phyloP scores from a whole-genome alignment of 30 jellyfish, hydroid and myxozoan genomes.

The Cassiopea andromeda region DNA sequence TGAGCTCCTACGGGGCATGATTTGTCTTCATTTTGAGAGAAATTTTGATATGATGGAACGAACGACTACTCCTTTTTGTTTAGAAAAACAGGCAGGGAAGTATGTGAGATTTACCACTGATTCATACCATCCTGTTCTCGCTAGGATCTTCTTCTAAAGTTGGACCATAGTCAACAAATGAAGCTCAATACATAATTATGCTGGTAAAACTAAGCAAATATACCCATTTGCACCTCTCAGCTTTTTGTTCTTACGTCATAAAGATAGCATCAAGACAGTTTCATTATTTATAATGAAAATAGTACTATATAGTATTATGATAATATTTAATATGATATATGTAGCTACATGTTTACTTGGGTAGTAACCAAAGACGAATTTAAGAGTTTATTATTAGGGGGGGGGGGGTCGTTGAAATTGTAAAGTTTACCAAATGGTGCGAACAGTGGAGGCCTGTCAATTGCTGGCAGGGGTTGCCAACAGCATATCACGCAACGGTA shows the following conservation, averaged over 20 bases:
- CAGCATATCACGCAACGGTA: no score
- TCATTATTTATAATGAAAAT: slow-evolving; percentile 36
- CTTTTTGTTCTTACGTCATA: slow-evolving; percentile 50
- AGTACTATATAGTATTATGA: no score
- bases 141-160: slow-evolving; percentile 45
- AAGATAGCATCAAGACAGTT: slow-evolving; percentile 38
- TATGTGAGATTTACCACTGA: slow-evolving; percentile 58
- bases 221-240: slow-evolving; percentile 59
- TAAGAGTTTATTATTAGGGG: no score
- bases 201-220: slow-evolving; percentile 56
- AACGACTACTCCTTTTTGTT: slow-evolving; percentile 46
- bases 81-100: slow-evolving; percentile 59
- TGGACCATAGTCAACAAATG: slow-evolving; percentile 44
- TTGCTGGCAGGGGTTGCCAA: no score
- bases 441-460: no score
- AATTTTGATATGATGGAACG: slow-evolving; percentile 40
- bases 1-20: slow-evolving; percentile 57
- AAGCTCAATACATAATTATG: slow-evolving; percentile 56
- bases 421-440: no score
- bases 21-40: slow-evolving; percentile 43
- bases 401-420: no score
- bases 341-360: no score
- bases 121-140: slow-evolving; percentile 60
- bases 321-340: no score
- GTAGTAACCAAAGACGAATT: no score